A percentile compares a stretch with the other conserved stretches of the same genome.
Conservation (phyloP, 2,113 vertebrate genomes). For the Zootoca vivipara region DNA sequence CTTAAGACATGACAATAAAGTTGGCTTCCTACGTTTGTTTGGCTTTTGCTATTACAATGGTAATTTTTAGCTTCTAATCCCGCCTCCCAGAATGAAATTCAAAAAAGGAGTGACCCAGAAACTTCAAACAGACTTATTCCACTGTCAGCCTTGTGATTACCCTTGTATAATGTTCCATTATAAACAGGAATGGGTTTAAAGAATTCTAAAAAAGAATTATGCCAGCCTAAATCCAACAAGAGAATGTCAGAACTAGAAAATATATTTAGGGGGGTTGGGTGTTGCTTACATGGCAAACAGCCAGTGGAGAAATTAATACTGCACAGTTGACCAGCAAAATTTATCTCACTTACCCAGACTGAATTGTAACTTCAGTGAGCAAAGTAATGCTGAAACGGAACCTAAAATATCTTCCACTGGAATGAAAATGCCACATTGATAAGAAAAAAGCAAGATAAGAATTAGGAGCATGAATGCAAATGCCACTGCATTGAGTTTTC, state of each 20-base stretch:
- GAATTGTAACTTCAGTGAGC: slow-evolving; percentile 31
- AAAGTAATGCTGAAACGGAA: slow-evolving; percentile 50
- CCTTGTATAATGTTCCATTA: slow-evolving; percentile 56
- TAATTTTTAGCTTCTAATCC: slow-evolving; percentile 35
- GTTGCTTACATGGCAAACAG: slow-evolving; percentile 47
- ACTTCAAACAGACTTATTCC: slow-evolving; percentile 51
- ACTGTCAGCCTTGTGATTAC: slow-evolving; percentile 51
- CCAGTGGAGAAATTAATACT: slow-evolving; percentile 46
- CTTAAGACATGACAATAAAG: neutral
- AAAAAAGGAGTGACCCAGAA: slow-evolving; percentile 40
- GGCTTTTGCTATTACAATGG: slow-evolving; percentile 8
- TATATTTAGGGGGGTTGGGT: slow-evolving; percentile 22
- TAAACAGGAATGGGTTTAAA: slow-evolving; percentile 53
- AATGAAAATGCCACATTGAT: neutral
- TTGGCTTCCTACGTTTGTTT: slow-evolving; percentile 8
- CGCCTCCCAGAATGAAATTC: slow-evolving; percentile 31
- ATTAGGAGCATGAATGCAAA: slow-evolving; percentile 25
- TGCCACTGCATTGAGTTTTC: slow-evolving; percentile 9
- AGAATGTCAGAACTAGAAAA: slow-evolving; percentile 36
- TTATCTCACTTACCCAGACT: slow-evolving; percentile 29
- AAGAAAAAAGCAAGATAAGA: slow-evolving; percentile 37
- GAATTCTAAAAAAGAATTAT: slow-evolving; percentile 53
- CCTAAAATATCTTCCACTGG: slow-evolving; percentile 17
- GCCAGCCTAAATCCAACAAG: slow-evolving; percentile 51
- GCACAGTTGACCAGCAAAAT: slow-evolving; percentile 40